Conservation (phyloP, 2,888 invertebrate species). For the Sepiola atlantica region DNA sequence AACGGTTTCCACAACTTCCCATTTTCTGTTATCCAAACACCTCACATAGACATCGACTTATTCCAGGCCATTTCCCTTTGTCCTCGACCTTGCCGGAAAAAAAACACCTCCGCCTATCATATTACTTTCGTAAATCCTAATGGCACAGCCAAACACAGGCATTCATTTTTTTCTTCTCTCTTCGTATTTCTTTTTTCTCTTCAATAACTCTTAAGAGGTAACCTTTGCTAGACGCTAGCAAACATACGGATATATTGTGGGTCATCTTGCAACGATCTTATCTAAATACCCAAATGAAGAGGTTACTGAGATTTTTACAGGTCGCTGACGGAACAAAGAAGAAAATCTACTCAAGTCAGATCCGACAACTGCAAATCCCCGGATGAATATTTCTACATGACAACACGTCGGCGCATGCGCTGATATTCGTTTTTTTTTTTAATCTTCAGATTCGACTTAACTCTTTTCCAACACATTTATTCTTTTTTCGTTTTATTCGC, state of each 20-base stretch:
- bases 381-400: background rate
- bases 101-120: background rate
- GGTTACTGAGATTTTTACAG: background rate
- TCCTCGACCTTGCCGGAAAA: background rate
- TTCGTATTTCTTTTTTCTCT: background rate
- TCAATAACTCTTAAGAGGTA: background rate
- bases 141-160: no score
- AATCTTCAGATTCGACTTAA: background rate
- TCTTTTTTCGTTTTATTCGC: background rate
- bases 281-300: background rate
- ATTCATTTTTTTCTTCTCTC: background rate
- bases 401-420: background rate
- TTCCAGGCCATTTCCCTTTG: background rate
- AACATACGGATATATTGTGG: conserved; percentile 32
- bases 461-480: background rate
- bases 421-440: background rate
- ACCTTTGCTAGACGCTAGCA: background rate
- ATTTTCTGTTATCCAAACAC: background rate
- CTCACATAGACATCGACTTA: background rate
- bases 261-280: background rate
- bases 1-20: background rate
- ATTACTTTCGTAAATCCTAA: background rate
- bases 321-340: background rate
- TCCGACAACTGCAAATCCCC: background rate
- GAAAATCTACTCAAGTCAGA: background rate